Conservation (phyloP, 2,888 invertebrate genomes). For the Sycophila texana region DNA sequence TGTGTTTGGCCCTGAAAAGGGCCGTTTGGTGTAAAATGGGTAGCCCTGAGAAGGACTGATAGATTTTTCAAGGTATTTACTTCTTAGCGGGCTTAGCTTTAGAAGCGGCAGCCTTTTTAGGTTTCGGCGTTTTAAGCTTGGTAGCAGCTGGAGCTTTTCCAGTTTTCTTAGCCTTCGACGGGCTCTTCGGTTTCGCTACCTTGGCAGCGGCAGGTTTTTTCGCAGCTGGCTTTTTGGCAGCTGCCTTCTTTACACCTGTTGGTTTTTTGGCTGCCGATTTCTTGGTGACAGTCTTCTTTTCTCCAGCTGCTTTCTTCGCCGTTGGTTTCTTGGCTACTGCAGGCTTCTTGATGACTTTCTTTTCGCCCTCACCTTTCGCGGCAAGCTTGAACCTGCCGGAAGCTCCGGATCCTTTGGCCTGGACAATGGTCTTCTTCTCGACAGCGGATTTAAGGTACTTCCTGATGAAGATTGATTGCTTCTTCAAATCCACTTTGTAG, state of each 20-base stretch:
- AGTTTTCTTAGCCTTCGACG: slow-evolving; percentile 63
- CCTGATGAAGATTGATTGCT: slow-evolving; percentile 79
- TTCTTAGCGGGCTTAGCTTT: slow-evolving; percentile 56
- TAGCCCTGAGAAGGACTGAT: slow-evolving; percentile 65
- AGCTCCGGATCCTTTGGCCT: slow-evolving; percentile 79
- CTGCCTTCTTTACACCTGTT: neutral
- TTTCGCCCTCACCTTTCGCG: slow-evolving; percentile 36
- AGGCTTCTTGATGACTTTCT: slow-evolving; percentile 10
- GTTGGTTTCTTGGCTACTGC: too few relatives aligned
- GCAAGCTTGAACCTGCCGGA: slow-evolving; percentile 76
- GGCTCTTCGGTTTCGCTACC: slow-evolving; percentile 15
- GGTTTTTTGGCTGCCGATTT: slow-evolving; percentile 38
- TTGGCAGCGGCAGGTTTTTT: slow-evolving; percentile 15
- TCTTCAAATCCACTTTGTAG: slow-evolving; percentile 80
- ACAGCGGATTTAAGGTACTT: slow-evolving; percentile 80
- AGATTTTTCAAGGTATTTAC: neutral
- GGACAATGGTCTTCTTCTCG: slow-evolving; percentile 76
- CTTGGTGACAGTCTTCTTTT: slow-evolving; percentile 57
- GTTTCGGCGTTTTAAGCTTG: slow-evolving; percentile 55
- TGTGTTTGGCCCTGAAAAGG: too few relatives aligned
- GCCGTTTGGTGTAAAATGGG: neutral
- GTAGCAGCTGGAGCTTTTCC: slow-evolving; percentile 69
- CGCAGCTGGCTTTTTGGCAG: slow-evolving; percentile 57
- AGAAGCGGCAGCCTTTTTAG: slow-evolving; percentile 67
- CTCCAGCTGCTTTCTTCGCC: slow-evolving; percentile 54